Evolutionary conservation across 2,888 invertebrate species (phyloP), one percentile per base, ranked within the genome.

Genomic region (Nudaria mundana): DNA sequence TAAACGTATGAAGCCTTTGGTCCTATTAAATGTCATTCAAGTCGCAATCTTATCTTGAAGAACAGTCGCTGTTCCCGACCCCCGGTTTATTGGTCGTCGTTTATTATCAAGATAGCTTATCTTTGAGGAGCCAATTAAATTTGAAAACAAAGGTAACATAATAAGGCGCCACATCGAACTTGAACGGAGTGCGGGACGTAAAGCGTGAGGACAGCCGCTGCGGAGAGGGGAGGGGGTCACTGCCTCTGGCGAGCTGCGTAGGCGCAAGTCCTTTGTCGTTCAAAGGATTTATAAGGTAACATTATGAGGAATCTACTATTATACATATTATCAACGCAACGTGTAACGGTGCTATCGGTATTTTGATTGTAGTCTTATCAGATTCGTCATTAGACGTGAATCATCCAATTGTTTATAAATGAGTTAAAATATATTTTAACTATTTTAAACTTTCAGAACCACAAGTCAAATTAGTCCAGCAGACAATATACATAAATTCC

Each of bases 71-170:
- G 77, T 77, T 82, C 71, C 67, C 69, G 72, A 67, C 80, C 79
- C 81, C 76, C 80, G 76, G 83, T 85, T 86, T 87, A 87, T 86
- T 86, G 86, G 83, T 75, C 77, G 80, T 82, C 85, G 83, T 87
- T 87, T 85, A 85, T 87, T 86, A 87, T 88, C 87, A 85, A 86
- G 86, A 88, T 88, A 88, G 78, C 64, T 81, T 86, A 88, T 88
- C 87, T 86, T 67, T 76, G 81, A 84, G 82, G 76, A 82, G 81
- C 87, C 87, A 88, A 88, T 88, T 88, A 88, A 87, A 88, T 85
- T 86, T 87, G 81, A 86, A 87, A 86, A 87, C 87, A 87, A 88
- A 86, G 86, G 85, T 85, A 87, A 82, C 84, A 83, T 84, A 85
- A 85, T 86, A 86, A 86, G 82, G 87, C 85, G 85, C 82, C 82